phyloP scores from a whole-genome alignment of 2,888 invertebrate genomes.

The Phragmatobia fuliginosa region DNA sequence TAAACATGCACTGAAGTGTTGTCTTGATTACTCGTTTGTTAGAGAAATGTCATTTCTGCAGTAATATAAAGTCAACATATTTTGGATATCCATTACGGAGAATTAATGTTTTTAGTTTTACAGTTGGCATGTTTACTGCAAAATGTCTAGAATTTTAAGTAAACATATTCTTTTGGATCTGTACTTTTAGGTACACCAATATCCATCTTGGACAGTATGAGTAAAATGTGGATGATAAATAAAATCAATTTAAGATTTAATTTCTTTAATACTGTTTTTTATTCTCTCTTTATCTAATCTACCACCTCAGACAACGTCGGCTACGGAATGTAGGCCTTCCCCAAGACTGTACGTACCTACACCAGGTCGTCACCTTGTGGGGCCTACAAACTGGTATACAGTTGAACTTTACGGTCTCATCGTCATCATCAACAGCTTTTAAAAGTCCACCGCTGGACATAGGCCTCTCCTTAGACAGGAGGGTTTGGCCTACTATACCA shows the following conservation, averaged over 20 bases:
- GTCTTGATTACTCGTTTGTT: conserved; percentile 18
- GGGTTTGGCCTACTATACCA: too few species aligned
- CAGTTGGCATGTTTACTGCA: conserved; percentile 20
- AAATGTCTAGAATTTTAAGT: conserved; percentile 16
- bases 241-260: conserved; percentile 63
- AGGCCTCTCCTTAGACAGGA: too few species aligned
- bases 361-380: too few species aligned
- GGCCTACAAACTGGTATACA: too few species aligned
- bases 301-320: too few species aligned
- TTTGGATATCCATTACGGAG: conserved; percentile 3
- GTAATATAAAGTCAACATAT: conserved; percentile 37
- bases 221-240: conserved; percentile 63
- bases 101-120: conserved; percentile 28
- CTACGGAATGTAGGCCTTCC: too few species aligned
- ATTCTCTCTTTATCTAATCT: not conserved
- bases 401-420: too few species aligned
- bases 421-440: too few species aligned
- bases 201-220: conserved; percentile 54
- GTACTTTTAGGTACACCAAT: conserved; percentile 52
- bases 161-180: conserved; percentile 18
- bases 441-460: too few species aligned
- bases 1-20: conserved; percentile 24
- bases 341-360: too few species aligned
- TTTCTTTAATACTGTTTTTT: conserved; percentile 51
- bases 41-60: conserved; percentile 43